A percentile compares a stretch with the other conserved stretches of the same genome.
Conservation (phyloP, 2,113 vertebrate genomes). For the Dolichotis patagonum region DNA sequence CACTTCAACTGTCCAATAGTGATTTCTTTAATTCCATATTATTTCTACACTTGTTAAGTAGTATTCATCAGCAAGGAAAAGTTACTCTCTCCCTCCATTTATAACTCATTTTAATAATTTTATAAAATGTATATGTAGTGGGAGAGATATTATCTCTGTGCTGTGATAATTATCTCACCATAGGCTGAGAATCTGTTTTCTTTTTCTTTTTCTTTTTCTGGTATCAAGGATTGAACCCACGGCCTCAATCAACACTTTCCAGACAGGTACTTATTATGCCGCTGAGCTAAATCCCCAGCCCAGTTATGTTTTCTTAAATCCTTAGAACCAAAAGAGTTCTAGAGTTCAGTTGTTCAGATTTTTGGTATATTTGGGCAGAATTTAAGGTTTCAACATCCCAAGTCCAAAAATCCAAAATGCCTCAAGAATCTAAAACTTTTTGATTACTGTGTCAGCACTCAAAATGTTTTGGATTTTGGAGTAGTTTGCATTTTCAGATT, state of each 20-base stretch:
- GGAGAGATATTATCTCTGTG: background rate
- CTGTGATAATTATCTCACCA: background rate
- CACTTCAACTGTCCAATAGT: background rate
- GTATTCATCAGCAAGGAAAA: conserved; percentile 7
- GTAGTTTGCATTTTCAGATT: background rate
- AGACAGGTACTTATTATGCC: no score
- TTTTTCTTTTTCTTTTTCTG: no score
- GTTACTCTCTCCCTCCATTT: background rate
- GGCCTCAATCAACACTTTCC: no score
- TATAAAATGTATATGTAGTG: background rate
- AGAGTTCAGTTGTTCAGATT: background rate
- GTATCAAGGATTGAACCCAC: no score
- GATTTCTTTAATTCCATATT: background rate
- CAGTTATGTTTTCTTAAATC: background rate
- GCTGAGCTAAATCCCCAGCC: no score
- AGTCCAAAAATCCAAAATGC: background rate
- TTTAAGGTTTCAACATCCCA: background rate
- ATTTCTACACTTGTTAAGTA: background rate
- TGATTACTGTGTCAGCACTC: background rate
- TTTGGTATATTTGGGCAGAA: background rate
- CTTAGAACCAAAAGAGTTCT: background rate
- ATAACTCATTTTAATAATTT: background rate
- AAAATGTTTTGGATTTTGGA: background rate
- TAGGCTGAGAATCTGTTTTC: background rate
- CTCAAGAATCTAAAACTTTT: background rate